Evolutionary conservation across 2,888 invertebrate species (phyloP).

Genomic region (Spatulosminthurus flaviceps): DNA sequence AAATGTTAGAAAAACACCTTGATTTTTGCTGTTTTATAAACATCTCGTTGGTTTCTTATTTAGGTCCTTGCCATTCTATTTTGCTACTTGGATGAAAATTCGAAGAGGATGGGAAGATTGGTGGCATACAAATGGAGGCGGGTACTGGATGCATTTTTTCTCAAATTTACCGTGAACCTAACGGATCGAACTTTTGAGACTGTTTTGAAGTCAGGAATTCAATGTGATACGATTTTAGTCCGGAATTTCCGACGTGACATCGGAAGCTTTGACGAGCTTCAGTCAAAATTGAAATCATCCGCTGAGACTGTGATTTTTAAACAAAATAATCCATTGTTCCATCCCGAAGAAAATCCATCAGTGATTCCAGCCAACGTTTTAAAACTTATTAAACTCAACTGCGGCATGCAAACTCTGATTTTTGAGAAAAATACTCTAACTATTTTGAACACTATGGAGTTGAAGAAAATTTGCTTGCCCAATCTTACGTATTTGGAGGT

Average conservation of each 20-base stretch:
- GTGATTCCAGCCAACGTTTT: background rate
- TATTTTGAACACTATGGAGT: background rate
- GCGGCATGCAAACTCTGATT: background rate
- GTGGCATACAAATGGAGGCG: background rate
- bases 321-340: background rate
- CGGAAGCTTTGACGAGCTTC: background rate
- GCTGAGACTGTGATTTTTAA: background rate
- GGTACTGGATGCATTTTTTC: background rate
- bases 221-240: background rate
- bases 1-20: no score
- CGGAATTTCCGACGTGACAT: background rate
- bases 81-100: background rate
- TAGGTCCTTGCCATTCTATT: background rate
- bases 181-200: background rate
- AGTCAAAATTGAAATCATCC: background rate
- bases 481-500: constrained; percentile 1
- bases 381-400: background rate
- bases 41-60: no score
- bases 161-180: background rate
- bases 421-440: constrained; percentile 18
- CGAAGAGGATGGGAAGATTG: background rate
- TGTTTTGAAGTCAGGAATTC: background rate
- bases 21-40: no score
- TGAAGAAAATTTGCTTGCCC: background rate
- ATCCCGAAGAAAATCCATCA: background rate